Evolutionary conservation across 2,797 vertebrate species (phyloP).

Genomic region (Tadarida brasiliensis): DNA sequence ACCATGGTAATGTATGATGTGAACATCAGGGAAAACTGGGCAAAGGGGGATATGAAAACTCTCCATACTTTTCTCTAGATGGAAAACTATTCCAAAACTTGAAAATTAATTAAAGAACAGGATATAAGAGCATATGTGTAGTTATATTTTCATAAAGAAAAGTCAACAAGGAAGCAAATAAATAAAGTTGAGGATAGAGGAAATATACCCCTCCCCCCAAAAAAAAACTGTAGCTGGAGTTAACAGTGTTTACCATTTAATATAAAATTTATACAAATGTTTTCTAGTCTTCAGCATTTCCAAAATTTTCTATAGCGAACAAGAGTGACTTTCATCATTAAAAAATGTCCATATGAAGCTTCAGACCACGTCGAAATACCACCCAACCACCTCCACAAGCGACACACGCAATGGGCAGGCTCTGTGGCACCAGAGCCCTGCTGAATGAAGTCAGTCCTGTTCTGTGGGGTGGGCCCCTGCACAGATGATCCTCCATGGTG

Average conservation of each 20-base stretch:
- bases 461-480: not conserved
- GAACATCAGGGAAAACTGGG: not conserved
- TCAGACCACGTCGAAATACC: not conserved
- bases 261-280: not conserved
- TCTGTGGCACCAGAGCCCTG: not conserved
- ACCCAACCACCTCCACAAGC: not conserved
- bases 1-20: too few species aligned
- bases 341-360: not conserved
- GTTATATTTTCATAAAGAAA: not conserved
- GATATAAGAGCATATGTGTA: not conserved
- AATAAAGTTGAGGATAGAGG: not conserved
- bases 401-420: not conserved
- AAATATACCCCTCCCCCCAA: too few species aligned
- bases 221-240: not conserved
- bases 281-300: not conserved
- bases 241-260: not conserved
- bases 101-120: not conserved
- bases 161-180: not conserved
- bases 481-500: not conserved
- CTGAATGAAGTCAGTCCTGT: not conserved
- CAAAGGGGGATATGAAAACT: not conserved
- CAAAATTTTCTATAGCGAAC: not conserved
- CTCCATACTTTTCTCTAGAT: not conserved
- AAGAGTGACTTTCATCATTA: not conserved
- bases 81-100: not conserved